Percentiles rank a stretch among this genome's conserved stretches.
These are phyloP conservation scores for Venusia cambrica DNA, from an alignment of 2,888 invertebrate species.

Conservation along the genomic window DNA sequence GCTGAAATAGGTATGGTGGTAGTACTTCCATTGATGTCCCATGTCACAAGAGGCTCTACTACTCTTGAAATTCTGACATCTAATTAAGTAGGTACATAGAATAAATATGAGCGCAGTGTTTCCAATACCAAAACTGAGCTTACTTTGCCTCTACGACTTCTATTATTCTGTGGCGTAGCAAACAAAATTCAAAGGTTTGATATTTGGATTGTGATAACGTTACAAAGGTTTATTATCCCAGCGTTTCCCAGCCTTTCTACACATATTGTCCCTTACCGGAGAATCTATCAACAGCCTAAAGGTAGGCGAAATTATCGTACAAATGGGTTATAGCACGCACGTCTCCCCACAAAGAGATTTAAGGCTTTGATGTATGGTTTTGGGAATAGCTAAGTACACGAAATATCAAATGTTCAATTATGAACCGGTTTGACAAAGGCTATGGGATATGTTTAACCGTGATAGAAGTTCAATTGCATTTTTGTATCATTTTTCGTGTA, in stretches of 20 bases:
- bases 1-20: too few species aligned
- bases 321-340: conserved; percentile 51
- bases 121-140: too few species aligned
- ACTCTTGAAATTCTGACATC: too few species aligned
- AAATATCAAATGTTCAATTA: conserved; percentile 36
- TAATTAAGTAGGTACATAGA: too few species aligned
- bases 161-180: too few species aligned
- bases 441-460: conserved; percentile 9
- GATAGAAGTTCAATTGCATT: conserved; percentile 7
- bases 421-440: conserved; percentile 25
- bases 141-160: too few species aligned
- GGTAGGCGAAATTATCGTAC: conserved; percentile 44
- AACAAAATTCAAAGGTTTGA: conserved; percentile 10
- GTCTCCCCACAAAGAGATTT: conserved; percentile 42
- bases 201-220: conserved; percentile 20
- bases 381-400: conserved; percentile 18
- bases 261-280: conserved; percentile 24
- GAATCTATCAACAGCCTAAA: conserved; percentile 25
- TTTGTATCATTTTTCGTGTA: too few species aligned
- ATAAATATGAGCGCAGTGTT: too few species aligned
- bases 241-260: conserved; percentile 20
- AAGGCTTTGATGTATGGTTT: conserved; percentile 40
- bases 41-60: too few species aligned
- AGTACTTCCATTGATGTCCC: too few species aligned
- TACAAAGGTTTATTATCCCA: conserved; percentile 28